Evolutionary conservation across 2,113 vertebrate genomes (phyloP).

Genomic region (Columbina picui): DNA sequence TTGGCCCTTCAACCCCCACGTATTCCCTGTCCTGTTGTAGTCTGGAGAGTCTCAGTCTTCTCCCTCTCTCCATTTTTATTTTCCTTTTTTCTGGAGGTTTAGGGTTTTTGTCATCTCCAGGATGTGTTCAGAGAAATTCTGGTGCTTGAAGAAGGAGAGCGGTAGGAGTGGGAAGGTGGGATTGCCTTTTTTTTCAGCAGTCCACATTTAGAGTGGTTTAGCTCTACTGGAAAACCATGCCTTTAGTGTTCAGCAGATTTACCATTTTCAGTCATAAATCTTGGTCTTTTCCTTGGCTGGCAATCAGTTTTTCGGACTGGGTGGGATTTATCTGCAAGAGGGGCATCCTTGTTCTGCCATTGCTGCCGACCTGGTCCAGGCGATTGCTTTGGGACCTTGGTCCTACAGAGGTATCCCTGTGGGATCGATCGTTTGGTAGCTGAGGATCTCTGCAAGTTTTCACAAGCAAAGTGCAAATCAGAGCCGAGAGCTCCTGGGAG

Average conservation of each 20-base stretch:
- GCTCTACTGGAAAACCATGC: neutral
- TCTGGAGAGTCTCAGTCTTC: neutral
- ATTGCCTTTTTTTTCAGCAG: neutral
- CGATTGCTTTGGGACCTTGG: neutral
- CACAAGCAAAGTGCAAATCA: neutral
- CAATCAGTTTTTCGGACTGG: neutral
- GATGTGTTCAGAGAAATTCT: neutral
- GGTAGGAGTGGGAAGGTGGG: accelerated
- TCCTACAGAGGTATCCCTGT: accelerated
- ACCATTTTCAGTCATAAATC: neutral
- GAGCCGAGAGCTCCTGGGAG: neutral
- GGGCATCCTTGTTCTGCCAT: neutral
- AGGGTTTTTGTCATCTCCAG: neutral
- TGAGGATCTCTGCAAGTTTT: neutral
- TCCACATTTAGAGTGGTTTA: neutral
- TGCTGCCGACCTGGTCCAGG: neutral
- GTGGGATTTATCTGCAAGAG: neutral
- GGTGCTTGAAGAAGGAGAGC: neutral
- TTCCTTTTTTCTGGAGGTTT: neutral
- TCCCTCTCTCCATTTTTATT: neutral
- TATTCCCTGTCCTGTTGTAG: neutral
- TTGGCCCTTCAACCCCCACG: accelerated
- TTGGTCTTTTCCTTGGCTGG: neutral
- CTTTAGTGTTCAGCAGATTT: neutral
- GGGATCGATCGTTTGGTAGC: neutral